Conservation (phyloP, 2,888 invertebrate genomes). For the Neocrepidodera transversa region DNA sequence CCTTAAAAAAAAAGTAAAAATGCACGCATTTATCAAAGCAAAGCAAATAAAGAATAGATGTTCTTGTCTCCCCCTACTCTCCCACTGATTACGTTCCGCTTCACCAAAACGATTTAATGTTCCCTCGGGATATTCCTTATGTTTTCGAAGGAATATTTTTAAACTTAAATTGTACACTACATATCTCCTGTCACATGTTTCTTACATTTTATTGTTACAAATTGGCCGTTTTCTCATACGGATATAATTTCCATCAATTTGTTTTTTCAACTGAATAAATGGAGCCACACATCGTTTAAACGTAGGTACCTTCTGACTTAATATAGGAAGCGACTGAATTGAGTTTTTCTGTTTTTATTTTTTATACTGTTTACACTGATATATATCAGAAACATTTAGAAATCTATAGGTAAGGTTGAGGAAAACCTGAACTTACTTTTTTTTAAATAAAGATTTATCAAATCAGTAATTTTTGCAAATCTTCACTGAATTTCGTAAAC, state of each 20-base stretch:
- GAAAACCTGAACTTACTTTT: too few relatives aligned
- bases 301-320: conserved; percentile 4
- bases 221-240: conserved; percentile 44
- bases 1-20: conserved; percentile 12
- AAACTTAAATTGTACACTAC: conserved; percentile 60
- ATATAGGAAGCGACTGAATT: conserved; percentile 1
- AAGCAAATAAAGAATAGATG: conserved; percentile 12
- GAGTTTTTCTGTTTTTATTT: too few relatives aligned
- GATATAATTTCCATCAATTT: conserved; percentile 31
- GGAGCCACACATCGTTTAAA: conserved; percentile 2
- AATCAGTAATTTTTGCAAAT: too few relatives aligned
- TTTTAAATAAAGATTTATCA: too few relatives aligned
- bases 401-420: too few relatives aligned
- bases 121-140: conserved; percentile 51
- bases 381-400: too few relatives aligned
- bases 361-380: too few relatives aligned
- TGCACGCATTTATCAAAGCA: conserved; percentile 31
- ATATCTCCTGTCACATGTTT: conserved; percentile 59
- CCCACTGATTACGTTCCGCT: conserved; percentile 39
- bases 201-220: conserved; percentile 59
- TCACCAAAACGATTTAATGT: conserved; percentile 52
- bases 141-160: conserved; percentile 55
- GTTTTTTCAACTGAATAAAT: conserved; percentile 24
- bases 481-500: too few relatives aligned
- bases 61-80: conserved; percentile 30